Evolutionary conservation across 2,888 invertebrate species (phyloP).

Genomic region (Drosophila birchii): DNA sequence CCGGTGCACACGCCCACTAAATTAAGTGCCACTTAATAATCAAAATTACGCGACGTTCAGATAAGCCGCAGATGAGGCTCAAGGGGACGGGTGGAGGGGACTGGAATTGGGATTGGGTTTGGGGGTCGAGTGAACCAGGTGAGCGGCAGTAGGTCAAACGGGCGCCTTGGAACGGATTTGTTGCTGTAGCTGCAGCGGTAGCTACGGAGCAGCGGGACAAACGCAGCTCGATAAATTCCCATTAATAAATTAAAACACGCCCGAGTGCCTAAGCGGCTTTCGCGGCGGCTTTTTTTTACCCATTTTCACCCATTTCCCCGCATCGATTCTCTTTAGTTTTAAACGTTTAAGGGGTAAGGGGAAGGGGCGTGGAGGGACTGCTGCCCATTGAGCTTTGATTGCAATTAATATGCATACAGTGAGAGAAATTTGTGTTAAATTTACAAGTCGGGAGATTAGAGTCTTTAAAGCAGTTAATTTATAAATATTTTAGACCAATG

Average conservation of each 20-base stretch:
- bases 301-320: constrained; percentile 32
- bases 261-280: constrained; percentile 69
- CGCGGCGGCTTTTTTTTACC: constrained; percentile 51
- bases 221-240: constrained; percentile 53
- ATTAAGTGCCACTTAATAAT: constrained; percentile 82
- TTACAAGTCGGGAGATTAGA: neutral
- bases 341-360: constrained; percentile 42
- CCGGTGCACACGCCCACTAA: constrained; percentile 74
- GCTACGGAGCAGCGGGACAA: constrained; percentile 22
- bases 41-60: constrained; percentile 76
- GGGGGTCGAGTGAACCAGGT: constrained; percentile 6
- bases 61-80: constrained; percentile 63
- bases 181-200: constrained; percentile 7
- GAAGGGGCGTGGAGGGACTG: neutral
- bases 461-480: neutral
- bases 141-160: constrained; percentile 39
- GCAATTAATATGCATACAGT: constrained; percentile 67
- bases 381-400: constrained; percentile 74
- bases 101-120: neutral
- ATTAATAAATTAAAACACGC: constrained; percentile 62
- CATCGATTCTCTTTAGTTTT: constrained; percentile 50
- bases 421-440: neutral
- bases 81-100: neutral
- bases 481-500: neutral
- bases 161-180: constrained; percentile 40